Evolutionary conservation across 2,888 invertebrate species (phyloP), one percentile per base, ranked within the genome.

Genomic region (Cerceris ruficornis): DNA sequence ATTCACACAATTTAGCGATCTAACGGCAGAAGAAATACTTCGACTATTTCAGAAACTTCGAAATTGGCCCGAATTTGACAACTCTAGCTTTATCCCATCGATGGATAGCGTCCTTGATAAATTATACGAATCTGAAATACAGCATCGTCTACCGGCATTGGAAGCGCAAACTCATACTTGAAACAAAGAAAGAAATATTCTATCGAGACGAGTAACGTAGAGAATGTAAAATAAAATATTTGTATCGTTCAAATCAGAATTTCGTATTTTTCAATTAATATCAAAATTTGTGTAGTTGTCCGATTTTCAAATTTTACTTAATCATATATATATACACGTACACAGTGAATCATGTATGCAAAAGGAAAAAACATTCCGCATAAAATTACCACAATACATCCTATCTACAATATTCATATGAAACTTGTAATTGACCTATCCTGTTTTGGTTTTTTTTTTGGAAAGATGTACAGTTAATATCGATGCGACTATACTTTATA

Each of bases 1-100:
- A 83, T 96, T 94, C 88, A 96, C 96, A 0, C 93, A 95, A 90
- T 96, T 96, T 89, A 95, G 95, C 0, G 95, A 96, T 86, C 92
- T 97, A 7, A 94, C 90, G 59, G 94, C 96, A 0, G 87, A 90
- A 59, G 94, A 96, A 90, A 94, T 96, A 87, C 87, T 96, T 13
- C 93, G 94, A 9, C 90, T 97, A 2, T 97, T 95, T 87, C 94
- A 93, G 86, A 93, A 93, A 92, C 95, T 93, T 80, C 74, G 49
- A 64, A 82, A 89, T 0, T 89, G 73, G 73, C 78, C 86, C 1
- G 85, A 73, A 43, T 88, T 72, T 67, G 49, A 65, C n/a, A 7
- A 70, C 66, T 72, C 61, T 13, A 2, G n/a, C 8, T 76, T 76
- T 41, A 1, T 46, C 2, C 14, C 14, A n/a, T n/a, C 52, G 1